Evolutionary conservation across 1,140 invertebrate species (phyloP).

Genomic region (Anastrepha obliqua): DNA sequence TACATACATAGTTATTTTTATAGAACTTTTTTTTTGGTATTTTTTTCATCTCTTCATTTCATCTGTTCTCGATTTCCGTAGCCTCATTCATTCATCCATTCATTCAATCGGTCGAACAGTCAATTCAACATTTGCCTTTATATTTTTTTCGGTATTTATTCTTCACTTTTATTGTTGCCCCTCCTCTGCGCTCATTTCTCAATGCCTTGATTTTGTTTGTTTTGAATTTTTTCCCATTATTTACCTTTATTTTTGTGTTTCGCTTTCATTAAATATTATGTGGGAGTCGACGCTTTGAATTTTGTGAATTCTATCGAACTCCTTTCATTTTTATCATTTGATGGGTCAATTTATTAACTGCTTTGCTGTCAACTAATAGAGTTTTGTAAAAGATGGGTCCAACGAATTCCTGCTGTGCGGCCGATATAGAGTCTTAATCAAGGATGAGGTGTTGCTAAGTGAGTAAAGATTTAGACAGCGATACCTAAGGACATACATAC

Average conservation of each 20-base stretch:
- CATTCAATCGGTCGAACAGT: background rate
- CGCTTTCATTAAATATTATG: conserved; percentile 44
- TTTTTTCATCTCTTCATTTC: conserved; percentile 24
- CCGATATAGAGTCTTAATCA: background rate
- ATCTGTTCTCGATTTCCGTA: conserved; percentile 35
- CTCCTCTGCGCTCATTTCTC: conserved; percentile 6
- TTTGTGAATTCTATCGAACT: conserved; percentile 9
- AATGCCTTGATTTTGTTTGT: background rate
- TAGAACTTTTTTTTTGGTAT: background rate
- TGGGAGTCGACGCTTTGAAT: background rate
- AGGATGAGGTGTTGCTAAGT: background rate
- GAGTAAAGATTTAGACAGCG: background rate
- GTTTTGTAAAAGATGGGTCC: background rate
- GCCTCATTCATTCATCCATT: conserved; percentile 46
- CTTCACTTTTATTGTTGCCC: conserved; percentile 11
- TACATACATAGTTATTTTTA: background rate
- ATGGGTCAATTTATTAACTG: conserved; percentile 30
- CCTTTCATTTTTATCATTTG: conserved; percentile 2
- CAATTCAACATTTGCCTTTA: conserved; percentile 36
- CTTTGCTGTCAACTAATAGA: conserved; percentile 40
- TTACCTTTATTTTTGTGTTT: background rate
- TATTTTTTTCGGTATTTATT: conserved; percentile 23
- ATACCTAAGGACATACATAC: too few relatives aligned
- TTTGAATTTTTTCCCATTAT: background rate
- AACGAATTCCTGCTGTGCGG: background rate